A percentile compares a stretch with the other conserved stretches of the same genome.
Conservation (phyloP, 1,140 invertebrate genomes). For the Drosophila malerkotliana region DNA sequence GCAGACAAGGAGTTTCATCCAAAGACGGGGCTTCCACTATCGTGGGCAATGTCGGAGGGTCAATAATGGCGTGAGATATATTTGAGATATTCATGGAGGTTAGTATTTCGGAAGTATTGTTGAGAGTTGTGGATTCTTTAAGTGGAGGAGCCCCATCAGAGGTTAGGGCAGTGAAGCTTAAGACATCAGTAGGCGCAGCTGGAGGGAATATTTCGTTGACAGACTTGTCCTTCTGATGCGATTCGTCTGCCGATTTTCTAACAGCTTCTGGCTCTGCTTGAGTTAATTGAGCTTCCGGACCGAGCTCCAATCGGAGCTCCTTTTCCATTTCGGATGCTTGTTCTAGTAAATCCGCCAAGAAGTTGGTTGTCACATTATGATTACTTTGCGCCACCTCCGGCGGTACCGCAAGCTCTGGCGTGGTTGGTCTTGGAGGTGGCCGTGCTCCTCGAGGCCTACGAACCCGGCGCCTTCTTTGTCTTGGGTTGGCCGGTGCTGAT, state of each 20-base stretch:
- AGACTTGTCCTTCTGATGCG: neutral
- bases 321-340: neutral
- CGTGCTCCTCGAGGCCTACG: neutral
- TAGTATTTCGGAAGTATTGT: neutral
- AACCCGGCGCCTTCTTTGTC: neutral
- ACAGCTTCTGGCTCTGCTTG: neutral
- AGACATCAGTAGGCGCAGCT: neutral
- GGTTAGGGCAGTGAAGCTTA: neutral
- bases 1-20: neutral
- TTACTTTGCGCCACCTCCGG: neutral
- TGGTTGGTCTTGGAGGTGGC: neutral
- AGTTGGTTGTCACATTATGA: slow-evolving; percentile 24
- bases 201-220: neutral
- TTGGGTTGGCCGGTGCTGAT: neutral
- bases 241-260: neutral
- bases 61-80: neutral
- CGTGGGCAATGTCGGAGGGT: neutral
- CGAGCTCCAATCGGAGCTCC: too few relatives aligned
- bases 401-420: neutral
- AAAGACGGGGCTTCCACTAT: neutral
- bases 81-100: neutral
- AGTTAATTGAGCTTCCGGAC: neutral
- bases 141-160: neutral
- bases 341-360: slow-evolving; percentile 37
- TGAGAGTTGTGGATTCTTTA: neutral